phyloP scores from a whole-genome alignment of 2,888 invertebrate species.

The Lymantria dispar region DNA sequence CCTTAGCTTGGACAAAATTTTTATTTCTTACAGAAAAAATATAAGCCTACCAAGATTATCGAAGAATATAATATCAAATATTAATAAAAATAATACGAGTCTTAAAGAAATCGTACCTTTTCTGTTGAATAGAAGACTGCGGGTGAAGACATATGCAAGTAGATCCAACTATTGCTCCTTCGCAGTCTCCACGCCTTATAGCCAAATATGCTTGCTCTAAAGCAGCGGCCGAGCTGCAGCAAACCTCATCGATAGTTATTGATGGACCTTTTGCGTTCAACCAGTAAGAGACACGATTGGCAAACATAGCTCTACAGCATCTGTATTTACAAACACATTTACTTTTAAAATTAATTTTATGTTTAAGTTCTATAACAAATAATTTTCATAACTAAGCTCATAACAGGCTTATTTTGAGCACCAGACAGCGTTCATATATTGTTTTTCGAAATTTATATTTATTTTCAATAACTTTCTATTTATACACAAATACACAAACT shows the following conservation, averaged over 20 bases:
- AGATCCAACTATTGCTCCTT: slow-evolving; percentile 81
- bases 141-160: slow-evolving; percentile 42
- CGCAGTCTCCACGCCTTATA: slow-evolving; percentile 42
- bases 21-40: too few species aligned
- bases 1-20: too few species aligned
- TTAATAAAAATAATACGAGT: too few species aligned
- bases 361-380: neutral
- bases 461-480: too few species aligned
- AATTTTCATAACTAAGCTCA: too few species aligned
- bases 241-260: slow-evolving; percentile 35
- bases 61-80: too few species aligned
- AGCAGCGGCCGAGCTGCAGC: slow-evolving; percentile 37
- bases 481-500: too few species aligned
- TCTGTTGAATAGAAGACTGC: slow-evolving; percentile 49
- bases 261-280: slow-evolving; percentile 49
- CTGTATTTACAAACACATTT: neutral
- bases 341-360: neutral
- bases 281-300: slow-evolving; percentile 54
- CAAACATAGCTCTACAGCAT: slow-evolving; percentile 36
- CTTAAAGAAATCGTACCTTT: slow-evolving; percentile 3
- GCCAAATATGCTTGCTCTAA: slow-evolving; percentile 42
- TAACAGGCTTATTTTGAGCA: too few species aligned
- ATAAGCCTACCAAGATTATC: too few species aligned
- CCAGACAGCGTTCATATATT: too few species aligned
- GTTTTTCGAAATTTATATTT: too few species aligned